A percentile compares a stretch with the other conserved stretches of the same genome.
phyloP scores from a whole-genome alignment of 2,797 vertebrate species.

The Pangasius mekongensis region DNA sequence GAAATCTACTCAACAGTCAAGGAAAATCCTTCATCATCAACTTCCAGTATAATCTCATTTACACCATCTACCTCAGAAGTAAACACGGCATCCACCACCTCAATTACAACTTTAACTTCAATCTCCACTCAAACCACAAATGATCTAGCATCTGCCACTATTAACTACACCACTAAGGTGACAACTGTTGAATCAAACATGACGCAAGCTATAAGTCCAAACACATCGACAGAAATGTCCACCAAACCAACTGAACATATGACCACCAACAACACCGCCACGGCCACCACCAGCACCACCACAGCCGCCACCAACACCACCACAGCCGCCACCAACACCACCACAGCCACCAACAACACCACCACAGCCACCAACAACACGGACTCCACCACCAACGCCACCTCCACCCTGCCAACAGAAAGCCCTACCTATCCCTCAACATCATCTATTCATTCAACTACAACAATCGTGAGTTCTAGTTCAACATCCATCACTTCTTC shows the following conservation, averaged over 20 bases:
- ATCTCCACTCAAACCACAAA: neutral
- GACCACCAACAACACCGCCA: neutral
- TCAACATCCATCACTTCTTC: conserved; percentile 7
- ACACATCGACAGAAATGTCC: neutral
- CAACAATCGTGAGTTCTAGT: neutral
- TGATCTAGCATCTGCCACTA: too few relatives aligned
- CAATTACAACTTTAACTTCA: neutral
- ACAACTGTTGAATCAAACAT: neutral
- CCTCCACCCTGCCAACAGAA: neutral
- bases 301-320: neutral
- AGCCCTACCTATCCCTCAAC: too few relatives aligned
- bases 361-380: neutral
- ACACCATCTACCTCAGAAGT: neutral
- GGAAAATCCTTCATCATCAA: too few relatives aligned
- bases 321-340: too few relatives aligned
- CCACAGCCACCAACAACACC: too few relatives aligned
- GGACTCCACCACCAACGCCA: neutral
- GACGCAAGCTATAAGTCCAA: neutral
- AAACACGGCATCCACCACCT: too few relatives aligned
- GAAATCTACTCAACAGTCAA: accelerated
- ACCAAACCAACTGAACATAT: neutral
- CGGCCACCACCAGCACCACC: neutral
- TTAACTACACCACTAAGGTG: neutral
- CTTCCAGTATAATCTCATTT: neutral
- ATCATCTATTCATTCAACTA: neutral